Conservation (phyloP, 64 coral and sea anemone genomes). For the Montipora foliosa region DNA sequence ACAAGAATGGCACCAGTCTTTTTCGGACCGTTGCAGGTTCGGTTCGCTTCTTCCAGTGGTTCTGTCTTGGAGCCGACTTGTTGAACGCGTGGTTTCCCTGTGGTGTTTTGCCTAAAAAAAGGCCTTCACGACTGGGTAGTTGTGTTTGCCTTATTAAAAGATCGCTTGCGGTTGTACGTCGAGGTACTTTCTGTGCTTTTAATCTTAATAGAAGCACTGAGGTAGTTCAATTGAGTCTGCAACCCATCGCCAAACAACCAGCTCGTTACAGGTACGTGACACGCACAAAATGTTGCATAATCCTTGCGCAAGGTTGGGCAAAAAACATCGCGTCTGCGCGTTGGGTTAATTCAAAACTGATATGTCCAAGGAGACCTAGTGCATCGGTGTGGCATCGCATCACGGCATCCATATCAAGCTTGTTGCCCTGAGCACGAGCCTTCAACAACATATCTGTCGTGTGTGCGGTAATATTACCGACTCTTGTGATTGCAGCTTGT, state of each 20-base stretch:
- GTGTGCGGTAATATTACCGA: no score
- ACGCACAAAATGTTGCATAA: no score
- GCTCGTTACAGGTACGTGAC: no score
- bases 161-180: not conserved
- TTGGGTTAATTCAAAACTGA: no score
- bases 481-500: not conserved
- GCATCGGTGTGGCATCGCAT: conserved; percentile 29
- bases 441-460: conserved; percentile 33
- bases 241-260: not conserved
- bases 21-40: not conserved
- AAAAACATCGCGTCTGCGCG: no score
- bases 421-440: not conserved
- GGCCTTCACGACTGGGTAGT: no score
- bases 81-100: not conserved
- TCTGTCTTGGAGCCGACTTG: not conserved
- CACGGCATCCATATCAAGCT: not conserved
- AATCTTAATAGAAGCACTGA: no score
- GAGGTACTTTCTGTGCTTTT: not conserved
- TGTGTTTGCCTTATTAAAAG: not conserved
- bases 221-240: no score
- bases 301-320: no score
- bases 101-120: not conserved
- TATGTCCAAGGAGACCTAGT: conserved; percentile 29
- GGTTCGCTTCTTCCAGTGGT: not conserved
- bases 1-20: not conserved